Evolutionary conservation across 37 sponge, comb jelly and placozoan species (phyloP), one percentile per base, ranked within the genome.

Genomic region (Oopsacas minuta): DNA sequence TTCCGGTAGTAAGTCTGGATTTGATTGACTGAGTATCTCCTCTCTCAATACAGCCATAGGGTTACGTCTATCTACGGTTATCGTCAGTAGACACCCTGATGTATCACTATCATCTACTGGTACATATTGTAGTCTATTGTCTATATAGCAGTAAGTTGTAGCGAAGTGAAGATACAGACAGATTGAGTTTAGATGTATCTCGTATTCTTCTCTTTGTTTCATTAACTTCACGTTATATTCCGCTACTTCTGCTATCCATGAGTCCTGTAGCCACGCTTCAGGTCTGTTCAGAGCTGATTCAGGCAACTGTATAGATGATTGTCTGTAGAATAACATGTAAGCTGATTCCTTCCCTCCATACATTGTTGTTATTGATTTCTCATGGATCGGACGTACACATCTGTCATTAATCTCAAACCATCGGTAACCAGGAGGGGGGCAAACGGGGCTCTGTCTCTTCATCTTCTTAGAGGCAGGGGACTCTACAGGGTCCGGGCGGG

Each of bases 291-390:
- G 38, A 88, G 90, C 90, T 88, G 87, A 87, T n/a, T 36, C 37
- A 0, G 90, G 88, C 82, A 86, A 84, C 36, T 39, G 52, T 20
- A 90, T 84, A 35, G 85, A 35, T 46, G 84, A 88, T 39, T 84
- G 52, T 28, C 95, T 39, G 81, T 94, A 94, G 87, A 94, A 94
- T 38, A 94, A 52, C 95, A 94, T 94, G 88, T 94, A 94, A 3
- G 95, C 95, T 53, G 91, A 91, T 83, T 91, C 82, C 81, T 89
- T 94, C 35, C 95, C 95, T 38, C 87, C 88, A 69, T 53, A 94
- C 86, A 89, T 90, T 81, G 84, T 92, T 23, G 85, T 81, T 0
- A 94, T 84, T 37, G 42, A 39, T 23, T 49, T 83, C 17, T 35
- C 37, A 36, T 39, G n/a, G 52, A 90, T 86, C 28, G 92, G 88